These are phyloP conservation scores for Euleptes europaea DNA, from an alignment of 2,113 vertebrate species.

Conservation along the genomic window DNA sequence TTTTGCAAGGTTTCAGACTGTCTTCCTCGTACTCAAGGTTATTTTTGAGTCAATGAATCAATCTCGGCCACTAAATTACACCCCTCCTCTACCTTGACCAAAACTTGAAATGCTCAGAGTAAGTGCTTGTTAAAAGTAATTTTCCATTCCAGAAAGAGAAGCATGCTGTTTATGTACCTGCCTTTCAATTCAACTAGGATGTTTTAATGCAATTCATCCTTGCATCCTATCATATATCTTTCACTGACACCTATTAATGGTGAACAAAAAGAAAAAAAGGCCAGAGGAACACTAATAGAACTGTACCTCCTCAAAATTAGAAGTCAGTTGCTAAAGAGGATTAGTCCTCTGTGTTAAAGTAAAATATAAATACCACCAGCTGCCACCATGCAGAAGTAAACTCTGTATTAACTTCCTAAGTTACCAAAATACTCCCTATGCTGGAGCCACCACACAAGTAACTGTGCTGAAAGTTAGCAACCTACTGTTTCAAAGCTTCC, in stretches of 20 bases:
- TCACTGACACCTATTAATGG: neutral
- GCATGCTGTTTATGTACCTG: neutral
- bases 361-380: neutral
- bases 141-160: neutral
- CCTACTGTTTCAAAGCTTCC: conserved; percentile 99
- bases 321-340: neutral
- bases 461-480: neutral
- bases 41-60: neutral
- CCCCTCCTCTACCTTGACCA: neutral
- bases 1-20: neutral
- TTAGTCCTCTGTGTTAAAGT: neutral
- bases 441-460: neutral
- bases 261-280: neutral
- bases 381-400: neutral
- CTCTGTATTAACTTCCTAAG: neutral
- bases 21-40: neutral
- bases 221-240: neutral
- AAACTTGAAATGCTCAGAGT: neutral
- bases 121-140: neutral
- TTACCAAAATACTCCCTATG: neutral
- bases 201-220: neutral
- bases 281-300: neutral
- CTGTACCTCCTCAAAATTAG: neutral
- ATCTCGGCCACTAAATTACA: neutral
- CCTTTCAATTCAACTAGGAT: neutral